Evolutionary conservation across 2,797 vertebrate species (phyloP), one percentile per base, ranked within the genome.

Genomic region (Nasua narica): DNA sequence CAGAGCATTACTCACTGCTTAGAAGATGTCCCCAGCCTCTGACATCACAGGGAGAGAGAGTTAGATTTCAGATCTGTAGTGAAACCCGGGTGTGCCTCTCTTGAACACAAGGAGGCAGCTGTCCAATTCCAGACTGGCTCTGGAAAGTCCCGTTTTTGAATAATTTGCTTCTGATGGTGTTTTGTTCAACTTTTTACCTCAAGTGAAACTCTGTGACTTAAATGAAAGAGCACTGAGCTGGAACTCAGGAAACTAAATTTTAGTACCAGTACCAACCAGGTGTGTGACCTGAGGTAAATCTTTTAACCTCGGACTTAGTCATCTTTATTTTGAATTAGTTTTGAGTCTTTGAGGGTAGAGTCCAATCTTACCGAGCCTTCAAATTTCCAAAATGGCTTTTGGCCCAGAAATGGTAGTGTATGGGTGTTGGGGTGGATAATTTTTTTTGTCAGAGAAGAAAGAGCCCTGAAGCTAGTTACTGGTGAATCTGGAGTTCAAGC

Each of bases 111-210:
- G 60, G 87, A 96, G 94, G 93, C 89, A 88, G 77, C 87, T 82
- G 48, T 93, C 94, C 91, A 95, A 60, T 87, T 96, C 77, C 74
- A 90, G 91, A n/a, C 94, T 78, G 62, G 72, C 54, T 79, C 81
- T 95, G 97, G 97, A 97, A 98, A 98, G 97, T 92, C 97, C 95
- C 93, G 5, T 74, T 87, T 87, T 85, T 94, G 62, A 94, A 94
- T 96, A 54, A 92, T 96, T 95, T 93, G 89, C 78, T 95, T 96
- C 88, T 94, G 81, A 35, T 1, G 25, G 48, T 82, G 69, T 95
- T 96, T 81, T 97, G 95, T 94, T 96, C 77, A 81, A 43, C 72
- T 86, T 96, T 90, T 76, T 83, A 79, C 67, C 77, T 97, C 81
- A 95, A 43, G 84, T 94, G 94, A 97, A 96, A 97, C 92, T 60